Evolutionary conservation across 2,113 vertebrate genomes (phyloP), one percentile per base, ranked within the genome.

Genomic region (Paradisaea rubra): DNA sequence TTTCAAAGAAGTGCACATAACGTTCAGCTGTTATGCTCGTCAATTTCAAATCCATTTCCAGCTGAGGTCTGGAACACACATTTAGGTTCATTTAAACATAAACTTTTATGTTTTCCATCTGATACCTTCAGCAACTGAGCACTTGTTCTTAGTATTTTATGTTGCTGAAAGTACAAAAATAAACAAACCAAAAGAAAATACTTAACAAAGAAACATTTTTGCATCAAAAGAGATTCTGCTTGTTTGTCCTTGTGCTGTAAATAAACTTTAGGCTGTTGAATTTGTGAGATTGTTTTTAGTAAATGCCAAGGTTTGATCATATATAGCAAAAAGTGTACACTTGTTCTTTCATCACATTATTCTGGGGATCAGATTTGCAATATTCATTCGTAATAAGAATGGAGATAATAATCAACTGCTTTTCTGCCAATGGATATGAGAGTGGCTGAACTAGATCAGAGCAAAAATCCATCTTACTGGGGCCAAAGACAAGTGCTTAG

Each of bases 21-120:
- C 9, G 0, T 90, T 90, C 71, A 92, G 70, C 61, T 85, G 80
- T 94, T 91, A 88, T 8, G 52, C 6, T 84, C 79, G 45, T 61
- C 76, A 95, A 81, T 95, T 95, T 80, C 77, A 91, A 95, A 95
- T 79, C 88, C 22, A 76, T 87, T 95, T 94, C 95, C 77, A 95
- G 74, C 53, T 92, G 80, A 72, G 80, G 91, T 93, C 56, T 95
- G 82, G 89, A 96, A 89, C 30, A 42, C 11, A 93, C 64, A 74
- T 80, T 89, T 65, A 83, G 57, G 89, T 60, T 95, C 27, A 92
- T 73, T 95, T 81, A 91, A 70, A 94, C 33, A 60, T 91, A 86
- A 96, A 96, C 20, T 86, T 95, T 81, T 70, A 77, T 70, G n/a
- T 94, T 96, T 95, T 94, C 53, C 64, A 44, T 63, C 49, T 78